phyloP scores from a whole-genome alignment of 2,797 vertebrate genomes.

The Poecilia gillii region DNA sequence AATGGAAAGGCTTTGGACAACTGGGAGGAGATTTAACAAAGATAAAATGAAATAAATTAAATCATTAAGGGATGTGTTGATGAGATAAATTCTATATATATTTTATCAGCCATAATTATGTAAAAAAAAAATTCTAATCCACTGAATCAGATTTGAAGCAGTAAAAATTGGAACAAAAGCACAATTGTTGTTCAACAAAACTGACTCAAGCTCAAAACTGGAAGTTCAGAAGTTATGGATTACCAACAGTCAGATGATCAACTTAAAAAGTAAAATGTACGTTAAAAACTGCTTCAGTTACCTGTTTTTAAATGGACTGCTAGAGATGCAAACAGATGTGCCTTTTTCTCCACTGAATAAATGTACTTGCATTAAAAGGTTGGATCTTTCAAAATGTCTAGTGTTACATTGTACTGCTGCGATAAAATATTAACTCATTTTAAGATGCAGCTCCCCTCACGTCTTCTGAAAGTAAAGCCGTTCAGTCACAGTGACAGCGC shows the following conservation, averaged over 20 bases:
- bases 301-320: neutral
- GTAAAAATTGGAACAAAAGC: neutral
- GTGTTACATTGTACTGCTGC: neutral
- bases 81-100: neutral
- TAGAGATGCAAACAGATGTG: neutral
- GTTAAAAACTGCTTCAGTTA: neutral
- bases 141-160: neutral
- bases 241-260: neutral
- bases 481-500: neutral
- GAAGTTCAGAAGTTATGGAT: neutral
- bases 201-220: too few species aligned
- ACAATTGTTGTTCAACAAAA: neutral
- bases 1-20: neutral
- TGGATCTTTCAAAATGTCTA: neutral
- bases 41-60: neutral
- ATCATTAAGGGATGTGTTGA: neutral
- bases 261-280: neutral
- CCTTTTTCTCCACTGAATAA: neutral
- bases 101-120: neutral
- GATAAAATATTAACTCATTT: neutral
- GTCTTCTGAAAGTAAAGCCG: neutral
- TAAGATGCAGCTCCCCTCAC: neutral
- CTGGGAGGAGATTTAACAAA: neutral
- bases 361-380: neutral
- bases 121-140: neutral